phyloP scores from a whole-genome alignment of 2,113 vertebrate genomes.

The Elephantulus edwardii region DNA sequence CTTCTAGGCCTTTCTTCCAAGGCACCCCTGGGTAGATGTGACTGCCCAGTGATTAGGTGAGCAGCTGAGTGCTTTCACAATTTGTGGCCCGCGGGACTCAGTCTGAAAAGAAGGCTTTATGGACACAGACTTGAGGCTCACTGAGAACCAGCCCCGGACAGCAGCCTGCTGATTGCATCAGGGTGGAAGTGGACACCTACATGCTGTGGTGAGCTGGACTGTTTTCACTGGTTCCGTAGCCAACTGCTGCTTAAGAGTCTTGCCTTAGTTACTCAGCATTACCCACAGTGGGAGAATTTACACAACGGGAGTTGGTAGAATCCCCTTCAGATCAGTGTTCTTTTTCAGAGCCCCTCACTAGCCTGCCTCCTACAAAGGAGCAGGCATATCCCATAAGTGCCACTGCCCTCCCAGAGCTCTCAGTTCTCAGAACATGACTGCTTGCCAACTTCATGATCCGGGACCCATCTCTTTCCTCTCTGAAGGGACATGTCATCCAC shows the following conservation, averaged over 20 bases:
- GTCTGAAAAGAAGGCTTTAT: background rate
- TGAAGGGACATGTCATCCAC: accelerated
- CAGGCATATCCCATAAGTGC: background rate
- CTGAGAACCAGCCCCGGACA: background rate
- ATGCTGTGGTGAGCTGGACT: background rate
- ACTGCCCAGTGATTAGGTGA: background rate
- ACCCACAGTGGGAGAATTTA: background rate
- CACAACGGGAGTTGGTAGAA: background rate
- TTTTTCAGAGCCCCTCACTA: background rate
- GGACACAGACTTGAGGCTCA: background rate
- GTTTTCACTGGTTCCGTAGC: background rate
- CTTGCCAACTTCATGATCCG: background rate
- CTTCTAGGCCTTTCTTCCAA: background rate
- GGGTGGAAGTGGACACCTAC: background rate
- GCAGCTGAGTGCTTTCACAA: background rate
- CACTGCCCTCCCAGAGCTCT: background rate
- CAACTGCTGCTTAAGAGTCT: background rate
- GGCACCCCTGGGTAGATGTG: background rate
- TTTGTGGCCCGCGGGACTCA: background rate
- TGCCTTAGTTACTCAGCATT: background rate
- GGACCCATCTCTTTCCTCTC: background rate
- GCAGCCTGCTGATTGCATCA: background rate
- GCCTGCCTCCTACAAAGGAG: background rate
- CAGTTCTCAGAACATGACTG: background rate
- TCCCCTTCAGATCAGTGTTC: no score